Percentiles rank a stretch among this genome's conserved stretches.
Evolutionary conservation across 1,140 invertebrate species (phyloP).

Genomic region (Sarcophaga bullata): DNA sequence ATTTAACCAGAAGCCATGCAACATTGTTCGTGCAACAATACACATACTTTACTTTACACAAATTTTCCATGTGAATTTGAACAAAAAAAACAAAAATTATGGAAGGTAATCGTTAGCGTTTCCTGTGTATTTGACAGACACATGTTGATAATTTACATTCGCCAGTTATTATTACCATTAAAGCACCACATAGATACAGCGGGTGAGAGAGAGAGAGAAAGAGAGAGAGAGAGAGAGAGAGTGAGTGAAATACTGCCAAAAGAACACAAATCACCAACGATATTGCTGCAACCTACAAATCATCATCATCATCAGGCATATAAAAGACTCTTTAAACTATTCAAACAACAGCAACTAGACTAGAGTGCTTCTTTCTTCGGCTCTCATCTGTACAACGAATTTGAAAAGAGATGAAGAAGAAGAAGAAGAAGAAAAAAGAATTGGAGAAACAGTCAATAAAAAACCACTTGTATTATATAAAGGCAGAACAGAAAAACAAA

Average conservation of each 20-base stretch:
- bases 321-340: constrained; percentile 21
- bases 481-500: too few relatives aligned
- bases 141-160: neutral
- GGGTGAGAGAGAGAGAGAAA: neutral
- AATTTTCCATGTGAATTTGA: too few relatives aligned
- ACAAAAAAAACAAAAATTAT: too few relatives aligned
- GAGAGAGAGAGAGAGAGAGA: neutral
- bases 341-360: constrained; percentile 16
- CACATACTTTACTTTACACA: too few relatives aligned
- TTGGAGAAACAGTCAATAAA: constrained; percentile 15
- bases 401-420: neutral
- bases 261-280: neutral
- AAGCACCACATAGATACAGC: neutral
- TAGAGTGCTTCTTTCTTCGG: neutral
- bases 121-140: neutral
- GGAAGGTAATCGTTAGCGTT: neutral
- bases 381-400: neutral
- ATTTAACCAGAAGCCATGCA: too few relatives aligned
- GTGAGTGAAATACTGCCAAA: neutral
- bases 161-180: neutral
- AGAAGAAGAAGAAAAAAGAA: neutral
- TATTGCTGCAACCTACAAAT: neutral
- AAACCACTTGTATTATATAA: neutral
- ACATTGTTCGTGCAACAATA: too few relatives aligned
- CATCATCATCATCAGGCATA: neutral